Evolutionary conservation across 2,113 vertebrate genomes (phyloP), one percentile per base, ranked within the genome.

Genomic region (Ploceus nigricollis): DNA sequence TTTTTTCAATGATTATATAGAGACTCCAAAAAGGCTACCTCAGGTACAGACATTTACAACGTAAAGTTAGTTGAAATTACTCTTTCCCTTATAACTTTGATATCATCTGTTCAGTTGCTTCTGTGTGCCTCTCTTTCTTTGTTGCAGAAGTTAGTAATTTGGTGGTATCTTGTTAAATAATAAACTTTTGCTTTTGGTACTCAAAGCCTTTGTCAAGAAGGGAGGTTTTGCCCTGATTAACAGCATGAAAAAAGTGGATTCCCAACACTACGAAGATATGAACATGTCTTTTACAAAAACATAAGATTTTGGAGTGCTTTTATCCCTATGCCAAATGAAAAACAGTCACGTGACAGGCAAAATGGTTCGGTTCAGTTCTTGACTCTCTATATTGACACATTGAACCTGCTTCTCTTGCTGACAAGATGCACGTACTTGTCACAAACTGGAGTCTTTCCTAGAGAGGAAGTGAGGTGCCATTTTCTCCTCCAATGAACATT

Each of bases 311-410:
- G 5, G 40, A 33, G 2, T 37, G 39, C 8, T 63, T 70, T 89
- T 70, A n/a, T 48, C 6, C 9, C 18, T 65, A 8, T 64, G 8
- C 12, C 31, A 95, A 66, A 69, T 18, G 9, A 78, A 19, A 31
- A 81, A 39, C 5, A 11, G 28, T 70, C 56, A 40, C 1, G 2
- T 35, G 28, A 17, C 28, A 45, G n/a, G 2, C 37, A 31, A 70
- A 87, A 25, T 28, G 12, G 2, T 28, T 61, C 21, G 2, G 7
- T 73, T 91, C 27, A 44, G 11, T 40, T 64, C 19, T 54, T 1
- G 3, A 4, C 5, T n/a, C 10, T 28, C 31, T 57, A 3, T 25
- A 3, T 7, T 50, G 14, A 53, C 7, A 13, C 10, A 0, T 5
- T 75, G n/a, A 71, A 45, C 5, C 6, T 80, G 10, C n/a, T 73